Evolutionary conservation across 2,888 invertebrate species (phyloP).

Genomic region (Idaea biselata): DNA sequence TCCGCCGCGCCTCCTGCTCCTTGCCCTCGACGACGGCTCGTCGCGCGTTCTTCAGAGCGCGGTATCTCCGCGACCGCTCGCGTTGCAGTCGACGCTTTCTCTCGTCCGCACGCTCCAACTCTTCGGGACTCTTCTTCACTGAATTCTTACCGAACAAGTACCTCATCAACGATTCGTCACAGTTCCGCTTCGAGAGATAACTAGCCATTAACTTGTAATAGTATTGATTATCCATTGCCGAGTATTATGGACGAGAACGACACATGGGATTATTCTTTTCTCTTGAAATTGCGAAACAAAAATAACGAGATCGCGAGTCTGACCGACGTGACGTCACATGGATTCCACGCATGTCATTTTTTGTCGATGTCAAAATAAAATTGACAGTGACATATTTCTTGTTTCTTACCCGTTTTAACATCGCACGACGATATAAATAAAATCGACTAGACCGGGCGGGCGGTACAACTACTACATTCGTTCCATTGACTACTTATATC

Average conservation of each 20-base stretch:
- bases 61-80: slow-evolving; percentile 68
- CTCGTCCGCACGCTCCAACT: slow-evolving; percentile 71
- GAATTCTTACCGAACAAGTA: slow-evolving; percentile 75
- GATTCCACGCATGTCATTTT: background rate
- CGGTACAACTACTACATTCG: too few relatives aligned
- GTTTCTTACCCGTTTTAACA: background rate
- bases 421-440: too few relatives aligned
- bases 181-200: slow-evolving; percentile 73
- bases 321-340: slow-evolving; percentile 59
- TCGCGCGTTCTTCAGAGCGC: slow-evolving; percentile 70
- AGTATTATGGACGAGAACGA: slow-evolving; percentile 18
- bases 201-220: slow-evolving; percentile 76
- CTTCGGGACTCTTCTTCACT: slow-evolving; percentile 69
- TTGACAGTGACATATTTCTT: background rate
- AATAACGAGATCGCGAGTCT: slow-evolving; percentile 67
- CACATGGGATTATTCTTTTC: slow-evolving; percentile 37
- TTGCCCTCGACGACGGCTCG: slow-evolving; percentile 50
- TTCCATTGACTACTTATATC: too few relatives aligned
- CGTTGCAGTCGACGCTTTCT: slow-evolving; percentile 69
- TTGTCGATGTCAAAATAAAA: slow-evolving; percentile 7
- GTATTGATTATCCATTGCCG: slow-evolving; percentile 71
- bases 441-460: too few relatives aligned
- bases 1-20: slow-evolving; percentile 45
- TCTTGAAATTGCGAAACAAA: slow-evolving; percentile 72
- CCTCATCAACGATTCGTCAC: slow-evolving; percentile 76